Evolutionary conservation across 2,888 invertebrate genomes (phyloP).

Genomic region (Autographa pulchrina): DNA sequence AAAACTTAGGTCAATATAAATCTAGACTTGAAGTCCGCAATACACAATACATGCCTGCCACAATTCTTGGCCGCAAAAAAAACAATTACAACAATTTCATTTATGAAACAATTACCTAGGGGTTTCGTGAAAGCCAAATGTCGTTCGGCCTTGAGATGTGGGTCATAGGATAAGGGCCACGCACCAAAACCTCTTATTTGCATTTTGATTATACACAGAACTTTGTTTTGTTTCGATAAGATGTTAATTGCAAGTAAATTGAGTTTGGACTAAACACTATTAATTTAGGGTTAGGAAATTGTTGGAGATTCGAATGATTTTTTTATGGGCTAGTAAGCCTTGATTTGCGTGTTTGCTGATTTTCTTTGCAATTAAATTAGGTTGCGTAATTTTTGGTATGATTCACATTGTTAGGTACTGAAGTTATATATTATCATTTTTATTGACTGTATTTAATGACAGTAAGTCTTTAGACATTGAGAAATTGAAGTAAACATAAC

Average conservation of each 20-base stretch:
- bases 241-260: slow-evolving; percentile 80
- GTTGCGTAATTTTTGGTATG: neutral
- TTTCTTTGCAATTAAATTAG: slow-evolving; percentile 33
- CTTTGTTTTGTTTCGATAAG: slow-evolving; percentile 75
- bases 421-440: slow-evolving; percentile 20
- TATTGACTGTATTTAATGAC: neutral
- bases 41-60: slow-evolving; percentile 44
- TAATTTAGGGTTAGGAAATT: slow-evolving; percentile 66
- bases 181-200: slow-evolving; percentile 78
- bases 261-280: slow-evolving; percentile 64
- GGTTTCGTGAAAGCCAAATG: slow-evolving; percentile 62
- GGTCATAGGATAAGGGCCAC: slow-evolving; percentile 85
- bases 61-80: slow-evolving; percentile 47
- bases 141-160: slow-evolving; percentile 85
- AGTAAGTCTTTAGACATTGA: too few species aligned
- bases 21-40: slow-evolving; percentile 34
- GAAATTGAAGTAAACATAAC: too few species aligned
- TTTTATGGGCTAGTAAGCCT: slow-evolving; percentile 34
- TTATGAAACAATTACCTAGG: slow-evolving; percentile 51
- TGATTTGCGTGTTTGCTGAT: slow-evolving; percentile 56
- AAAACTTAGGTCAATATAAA: slow-evolving; percentile 7
- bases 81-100: slow-evolving; percentile 49
- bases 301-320: slow-evolving; percentile 20
- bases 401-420: slow-evolving; percentile 10
- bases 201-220: slow-evolving; percentile 83